Conservation (phyloP, 2,797 vertebrate species). For the Anguilla marmorata region DNA sequence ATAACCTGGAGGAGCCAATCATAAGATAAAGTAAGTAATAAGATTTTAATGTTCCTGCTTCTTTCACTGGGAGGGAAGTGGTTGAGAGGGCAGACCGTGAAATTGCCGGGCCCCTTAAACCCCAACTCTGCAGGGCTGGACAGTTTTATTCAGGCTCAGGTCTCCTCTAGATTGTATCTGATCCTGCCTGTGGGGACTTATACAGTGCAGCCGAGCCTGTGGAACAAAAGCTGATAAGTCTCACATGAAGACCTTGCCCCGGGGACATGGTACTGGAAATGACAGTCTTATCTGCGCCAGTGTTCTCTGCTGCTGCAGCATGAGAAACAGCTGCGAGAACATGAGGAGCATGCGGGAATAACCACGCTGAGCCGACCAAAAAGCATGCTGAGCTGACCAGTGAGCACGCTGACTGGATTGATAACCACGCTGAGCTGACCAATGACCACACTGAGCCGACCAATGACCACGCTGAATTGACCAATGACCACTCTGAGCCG, state of each 20-base stretch:
- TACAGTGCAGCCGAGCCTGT: not conserved
- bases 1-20: not conserved
- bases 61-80: not conserved
- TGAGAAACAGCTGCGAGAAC: conserved; percentile 21
- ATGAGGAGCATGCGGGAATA: not conserved
- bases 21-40: not conserved
- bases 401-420: too few relatives aligned
- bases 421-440: too few relatives aligned
- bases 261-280: not conserved
- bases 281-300: conserved; percentile 14
- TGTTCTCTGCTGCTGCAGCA: not conserved
- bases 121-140: not conserved
- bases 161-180: conserved; percentile 20
- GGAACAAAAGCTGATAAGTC: conserved; percentile 25
- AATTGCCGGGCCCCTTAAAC: not conserved
- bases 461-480: too few relatives aligned
- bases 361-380: not conserved
- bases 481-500: too few relatives aligned
- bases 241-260: not conserved
- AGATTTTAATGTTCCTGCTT: not conserved
- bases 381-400: too few relatives aligned
- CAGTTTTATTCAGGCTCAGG: not conserved
- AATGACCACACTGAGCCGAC: too few relatives aligned
- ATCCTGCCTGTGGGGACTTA: conserved; percentile 1
- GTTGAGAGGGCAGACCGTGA: conserved; percentile 7